These are phyloP conservation scores for Maconellicoccus hirsutus DNA, from an alignment of 1,140 invertebrate species.

Conservation along the genomic window DNA sequence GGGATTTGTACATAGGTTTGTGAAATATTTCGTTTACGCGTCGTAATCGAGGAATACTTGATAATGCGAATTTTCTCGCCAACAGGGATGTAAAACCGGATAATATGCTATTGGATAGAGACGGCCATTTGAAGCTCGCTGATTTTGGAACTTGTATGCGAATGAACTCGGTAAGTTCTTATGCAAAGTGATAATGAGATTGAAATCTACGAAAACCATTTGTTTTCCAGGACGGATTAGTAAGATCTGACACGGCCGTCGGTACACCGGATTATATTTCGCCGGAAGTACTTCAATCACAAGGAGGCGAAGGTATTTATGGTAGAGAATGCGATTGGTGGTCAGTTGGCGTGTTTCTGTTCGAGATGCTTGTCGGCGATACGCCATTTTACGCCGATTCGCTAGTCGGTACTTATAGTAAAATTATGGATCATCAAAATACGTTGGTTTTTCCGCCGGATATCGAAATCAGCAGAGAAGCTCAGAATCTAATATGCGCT, in stretches of 20 bases:
- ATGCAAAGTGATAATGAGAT: background rate
- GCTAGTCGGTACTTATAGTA: slow-evolving; percentile 93
- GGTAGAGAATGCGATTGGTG: slow-evolving; percentile 99
- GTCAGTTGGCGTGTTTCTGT: slow-evolving; percentile 97
- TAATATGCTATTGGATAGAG: slow-evolving; percentile 91
- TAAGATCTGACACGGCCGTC: slow-evolving; percentile 92
- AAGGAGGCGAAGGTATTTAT: slow-evolving; percentile 90
- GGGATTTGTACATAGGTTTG: slow-evolving; percentile 91
- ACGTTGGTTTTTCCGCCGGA: slow-evolving; percentile 91
- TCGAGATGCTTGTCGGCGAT: slow-evolving; percentile 98
- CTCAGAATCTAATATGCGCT: slow-evolving; percentile 84
- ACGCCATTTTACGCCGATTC: slow-evolving; percentile 98
- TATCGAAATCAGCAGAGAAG: slow-evolving; percentile 78
- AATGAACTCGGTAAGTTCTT: slow-evolving; percentile 64
- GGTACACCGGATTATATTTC: slow-evolving; percentile 99
- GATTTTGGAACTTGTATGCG: slow-evolving; percentile 99
- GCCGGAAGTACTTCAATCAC: slow-evolving; percentile 94
- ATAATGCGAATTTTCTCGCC: slow-evolving; percentile 26
- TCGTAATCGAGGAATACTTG: background rate
- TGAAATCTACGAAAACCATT: no score
- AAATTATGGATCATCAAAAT: slow-evolving; percentile 98
- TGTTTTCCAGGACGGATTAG: slow-evolving; percentile 65
- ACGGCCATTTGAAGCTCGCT: slow-evolving; percentile 93
- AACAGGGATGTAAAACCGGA: slow-evolving; percentile 93
- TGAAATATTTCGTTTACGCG: background rate